These are phyloP conservation scores for Cancer borealis DNA, from an alignment of 2,888 invertebrate genomes.

Conservation along the genomic window DNA sequence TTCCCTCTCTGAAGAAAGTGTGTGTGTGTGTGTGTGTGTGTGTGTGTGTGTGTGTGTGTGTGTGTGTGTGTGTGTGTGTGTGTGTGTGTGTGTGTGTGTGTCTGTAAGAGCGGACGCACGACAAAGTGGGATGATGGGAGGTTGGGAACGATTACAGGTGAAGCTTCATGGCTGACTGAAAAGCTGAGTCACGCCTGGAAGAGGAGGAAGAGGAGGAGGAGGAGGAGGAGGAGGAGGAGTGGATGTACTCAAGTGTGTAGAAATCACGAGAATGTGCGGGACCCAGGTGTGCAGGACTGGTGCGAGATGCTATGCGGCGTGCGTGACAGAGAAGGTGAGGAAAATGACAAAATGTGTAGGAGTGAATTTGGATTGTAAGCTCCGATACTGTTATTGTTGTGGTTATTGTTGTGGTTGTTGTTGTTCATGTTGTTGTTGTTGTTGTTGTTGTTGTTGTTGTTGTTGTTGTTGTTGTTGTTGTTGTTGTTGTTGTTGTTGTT, in stretches of 20 bases:
- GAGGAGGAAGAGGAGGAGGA: not conserved
- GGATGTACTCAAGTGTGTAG: conserved; percentile 1
- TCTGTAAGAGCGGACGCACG: not conserved
- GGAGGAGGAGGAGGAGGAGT: not conserved
- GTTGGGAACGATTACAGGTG: not conserved
- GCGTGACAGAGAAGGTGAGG: not conserved
- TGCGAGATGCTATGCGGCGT: not conserved
- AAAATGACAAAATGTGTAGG: not conserved
- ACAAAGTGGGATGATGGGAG: conserved; percentile 14
- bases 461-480: no score
- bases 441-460: no score
- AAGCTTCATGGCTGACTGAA: not conserved
- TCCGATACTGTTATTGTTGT: no score
- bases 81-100: conserved; percentile 6
- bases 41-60: conserved; percentile 22
- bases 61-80: conserved; percentile 14
- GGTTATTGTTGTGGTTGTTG: no score
- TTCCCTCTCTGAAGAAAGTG: not conserved
- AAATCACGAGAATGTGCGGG: not conserved
- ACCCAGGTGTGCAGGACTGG: not conserved
- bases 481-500: no score
- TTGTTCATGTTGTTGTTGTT: no score
- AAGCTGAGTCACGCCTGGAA: not conserved
- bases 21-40: conserved; percentile 12
- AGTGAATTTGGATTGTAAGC: not conserved